These are phyloP conservation scores for Prunella fulvescens DNA, from an alignment of 2,113 vertebrate genomes.

Conservation along the genomic window DNA sequence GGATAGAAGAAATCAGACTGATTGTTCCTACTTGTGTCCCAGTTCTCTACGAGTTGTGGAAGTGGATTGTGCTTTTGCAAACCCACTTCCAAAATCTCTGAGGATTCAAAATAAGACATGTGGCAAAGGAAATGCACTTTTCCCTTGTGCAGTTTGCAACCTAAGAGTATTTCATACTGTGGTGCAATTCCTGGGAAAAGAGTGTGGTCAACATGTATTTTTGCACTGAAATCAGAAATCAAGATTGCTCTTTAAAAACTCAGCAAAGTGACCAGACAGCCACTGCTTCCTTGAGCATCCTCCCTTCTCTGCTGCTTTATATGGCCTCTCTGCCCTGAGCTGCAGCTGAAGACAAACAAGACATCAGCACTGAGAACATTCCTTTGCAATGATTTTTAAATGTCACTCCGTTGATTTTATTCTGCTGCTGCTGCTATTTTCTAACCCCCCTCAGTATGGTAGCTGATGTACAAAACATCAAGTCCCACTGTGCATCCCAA, in stretches of 20 bases:
- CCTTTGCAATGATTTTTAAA: constrained; percentile 55
- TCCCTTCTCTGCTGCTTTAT: not conserved
- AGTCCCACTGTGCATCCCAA: not conserved
- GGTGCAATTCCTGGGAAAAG: not conserved
- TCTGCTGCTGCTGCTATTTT: constrained; percentile 38
- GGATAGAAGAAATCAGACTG: not conserved
- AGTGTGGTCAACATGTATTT: not conserved
- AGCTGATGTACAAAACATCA: constrained; percentile 8
- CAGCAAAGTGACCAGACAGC: not conserved
- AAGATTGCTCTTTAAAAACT: not conserved
- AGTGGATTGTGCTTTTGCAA: not conserved
- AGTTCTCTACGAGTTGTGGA: not conserved
- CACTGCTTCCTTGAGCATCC: constrained; percentile 20
- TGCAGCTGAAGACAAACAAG: constrained; percentile 30
- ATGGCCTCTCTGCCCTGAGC: not conserved
- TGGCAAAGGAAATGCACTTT: not conserved
- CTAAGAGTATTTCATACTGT: not conserved
- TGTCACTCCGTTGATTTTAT: constrained; percentile 29
- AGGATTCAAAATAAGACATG: not conserved
- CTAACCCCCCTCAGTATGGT: not conserved
- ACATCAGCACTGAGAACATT: constrained; percentile 50
- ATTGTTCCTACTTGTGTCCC: not conserved
- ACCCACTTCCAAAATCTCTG: not conserved
- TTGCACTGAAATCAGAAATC: constrained; percentile 1
- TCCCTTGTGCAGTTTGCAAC: not conserved